Evolutionary conservation across 2,888 invertebrate species (phyloP), one percentile per base, ranked within the genome.

Genomic region (Leucozona laternaria): DNA sequence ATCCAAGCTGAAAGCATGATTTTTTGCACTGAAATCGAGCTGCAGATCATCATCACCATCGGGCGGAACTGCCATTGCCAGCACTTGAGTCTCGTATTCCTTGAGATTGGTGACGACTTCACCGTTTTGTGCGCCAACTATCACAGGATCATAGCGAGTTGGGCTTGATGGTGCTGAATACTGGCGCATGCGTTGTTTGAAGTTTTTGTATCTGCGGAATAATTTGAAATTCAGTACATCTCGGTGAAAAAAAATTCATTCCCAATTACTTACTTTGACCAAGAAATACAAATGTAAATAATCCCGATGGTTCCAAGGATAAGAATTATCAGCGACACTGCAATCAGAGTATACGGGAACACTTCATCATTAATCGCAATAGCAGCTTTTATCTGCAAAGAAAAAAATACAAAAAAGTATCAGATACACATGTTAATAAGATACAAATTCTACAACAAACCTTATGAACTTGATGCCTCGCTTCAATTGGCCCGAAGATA

Each of bases 81-180:
- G 93, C 53, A 98, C 95, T 94, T 98, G 98, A 0, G 98, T 98
- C 93, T 98, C 98, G 92, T 98, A 98, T 93, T 98, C 96, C 89
- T 98, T 97, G 57, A 98, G 94, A 90, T 97, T 97, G 31, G 94
- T 88, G 88, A 93, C 91, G 4, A 91, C 90, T 40, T 93, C 93
- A 34, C 91, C 92, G 89, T 93, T 91, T 91, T 92, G 93, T 1
- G 92, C 92, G 17, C 92, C 92, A 1, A 92, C 93, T 75, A 94
- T 94, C 0, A 95, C 95, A 0, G 96, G 95, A 91, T 96, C 96
- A 90, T 96, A 96, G 31, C 96, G 93, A 0, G 93, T 92, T 0
- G 94, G 94, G 66, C 93, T 94, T 17, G 93, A 91, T 0, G 96
- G 96, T 6, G 95, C 94, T 0, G 95, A 94, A 88, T 96, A 96